Percentiles rank a stretch among this genome's conserved stretches.
phyloP scores from a whole-genome alignment of 2,888 invertebrate species.

The Clitarchus hookeri region DNA sequence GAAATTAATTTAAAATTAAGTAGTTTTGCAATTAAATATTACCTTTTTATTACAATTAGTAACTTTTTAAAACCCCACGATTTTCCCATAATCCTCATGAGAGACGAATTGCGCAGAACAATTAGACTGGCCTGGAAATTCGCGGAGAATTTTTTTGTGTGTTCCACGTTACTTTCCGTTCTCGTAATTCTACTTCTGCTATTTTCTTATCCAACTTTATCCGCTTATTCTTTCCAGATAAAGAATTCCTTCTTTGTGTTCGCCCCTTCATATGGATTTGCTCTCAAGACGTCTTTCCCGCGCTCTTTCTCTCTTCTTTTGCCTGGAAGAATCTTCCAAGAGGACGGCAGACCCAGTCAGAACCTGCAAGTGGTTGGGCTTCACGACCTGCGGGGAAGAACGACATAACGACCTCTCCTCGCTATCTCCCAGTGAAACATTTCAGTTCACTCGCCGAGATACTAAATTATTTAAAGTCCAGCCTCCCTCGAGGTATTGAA shows the following conservation, averaged over 20 bases:
- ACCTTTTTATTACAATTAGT: no score
- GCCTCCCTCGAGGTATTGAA: no score
- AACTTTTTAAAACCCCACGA: no score
- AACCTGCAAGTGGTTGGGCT: background rate
- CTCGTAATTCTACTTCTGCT: background rate
- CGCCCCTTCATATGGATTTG: background rate
- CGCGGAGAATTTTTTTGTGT: no score
- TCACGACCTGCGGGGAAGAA: background rate
- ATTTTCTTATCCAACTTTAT: background rate
- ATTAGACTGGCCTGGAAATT: no score
- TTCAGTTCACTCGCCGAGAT: no score
- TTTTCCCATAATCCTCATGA: no score
- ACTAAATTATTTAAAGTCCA: no score
- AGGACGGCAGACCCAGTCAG: background rate
- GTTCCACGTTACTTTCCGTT: background rate
- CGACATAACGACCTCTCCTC: background rate
- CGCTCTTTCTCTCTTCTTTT: background rate
- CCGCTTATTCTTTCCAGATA: constrained; percentile 5
- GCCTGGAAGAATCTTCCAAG: background rate
- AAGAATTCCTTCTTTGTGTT: constrained; percentile 2
- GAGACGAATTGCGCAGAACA: no score
- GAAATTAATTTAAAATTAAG: no score
- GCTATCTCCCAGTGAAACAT: no score
- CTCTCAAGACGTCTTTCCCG: background rate
- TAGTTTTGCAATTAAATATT: no score